Evolutionary conservation across 2,888 invertebrate species (phyloP), one percentile per base, ranked within the genome.

Genomic region (Tetheella fluctuosa): DNA sequence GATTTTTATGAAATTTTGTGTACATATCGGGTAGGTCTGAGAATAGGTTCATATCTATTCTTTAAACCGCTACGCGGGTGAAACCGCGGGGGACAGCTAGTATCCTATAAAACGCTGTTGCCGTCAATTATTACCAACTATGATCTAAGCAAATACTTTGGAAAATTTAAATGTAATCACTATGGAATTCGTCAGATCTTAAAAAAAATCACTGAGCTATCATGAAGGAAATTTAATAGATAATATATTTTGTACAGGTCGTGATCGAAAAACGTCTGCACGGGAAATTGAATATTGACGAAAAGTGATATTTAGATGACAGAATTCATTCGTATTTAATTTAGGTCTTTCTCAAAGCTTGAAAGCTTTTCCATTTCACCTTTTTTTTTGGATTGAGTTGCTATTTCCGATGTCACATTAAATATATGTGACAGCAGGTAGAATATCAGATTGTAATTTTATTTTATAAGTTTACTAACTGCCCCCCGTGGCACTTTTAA

Each of bases 201-300:
- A 8, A 15, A n/a, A 48, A 48, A 48, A 48, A n/a, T 10, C 20
- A 48, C 3, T 42, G 17, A 17, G n/a, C 7, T 42, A 15, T 42
- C 42, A 42, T 42, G 17, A 7, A 42, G n/a, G 15, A 42, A 42
- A 42, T 42, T 48, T 20, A 20, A n/a, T 20, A 20, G 48, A 48
- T 48, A 20, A 48, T 20, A 48, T 48, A 48, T 48, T 17, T 48
- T 20, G 48, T 48, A 48, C 42, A 20, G 20, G 48, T 28, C 28
- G 30, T n/a, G 17, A 28, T 34, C n/a, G 34, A 55, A 23, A 55
- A 55, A 55, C 48, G 55, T 13, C 55, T 54, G 48, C 30, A 30
- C 59, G 54, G 59, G 59, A 55, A 55, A 59, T 55, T 52, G 48
- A 55, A 54, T 58, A 58, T 30, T 52, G 48, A 55, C 54, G 28